Base-by-base conservation (phyloP, 2,888 invertebrate genomes). In the Lasius platythorax region DNA sequence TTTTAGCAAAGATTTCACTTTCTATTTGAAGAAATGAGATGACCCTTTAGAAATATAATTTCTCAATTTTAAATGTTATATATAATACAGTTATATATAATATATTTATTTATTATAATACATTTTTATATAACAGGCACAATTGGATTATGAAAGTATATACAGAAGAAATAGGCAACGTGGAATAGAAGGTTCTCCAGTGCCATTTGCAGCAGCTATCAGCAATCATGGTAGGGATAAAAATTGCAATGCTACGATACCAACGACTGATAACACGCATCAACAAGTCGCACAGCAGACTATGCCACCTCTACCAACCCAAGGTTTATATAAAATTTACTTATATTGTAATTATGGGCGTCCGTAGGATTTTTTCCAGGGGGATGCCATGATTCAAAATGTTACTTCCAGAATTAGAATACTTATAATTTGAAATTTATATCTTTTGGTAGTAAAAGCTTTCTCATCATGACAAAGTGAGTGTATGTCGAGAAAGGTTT, bases 191-290 rank as follows among this genome's bases (percentile, higher is more conserved):
- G 93, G 93, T 85, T 93, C 93, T 37, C 91, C 93, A 85, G 92
- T 93, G 83, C 94, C 94, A 79, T 94, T 94, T 84, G 92, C 93
- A 61, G 92, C 94, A 18, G 91, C 93, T 61, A 93, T 93, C 78
- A 94, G 93, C 83, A 94, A 95, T 92, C 94, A 94, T 74, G 94
- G 94, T 46, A 91, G 95, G 82, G 97, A 97, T 93, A 97, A 97
- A 94, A 97, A 97, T 94, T 97, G 97, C 92, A 97, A 97, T 95
- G 97, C 97, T 40, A 97, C 97, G 18, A 93, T 95, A 89, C 96
- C 96, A 68, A 95, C 95, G 58, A 95, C 93, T 68, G 94, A 95
- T 85, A 93, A 94, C 70, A 92, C 92, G 56, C 92, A 93, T 87
- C 94, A 93, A 66, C 94, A 93, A 82, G 90, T 91, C 28, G 92